Evolutionary conservation across 2,113 vertebrate genomes (phyloP).

Genomic region (Acrocephalus arundinaceus): DNA sequence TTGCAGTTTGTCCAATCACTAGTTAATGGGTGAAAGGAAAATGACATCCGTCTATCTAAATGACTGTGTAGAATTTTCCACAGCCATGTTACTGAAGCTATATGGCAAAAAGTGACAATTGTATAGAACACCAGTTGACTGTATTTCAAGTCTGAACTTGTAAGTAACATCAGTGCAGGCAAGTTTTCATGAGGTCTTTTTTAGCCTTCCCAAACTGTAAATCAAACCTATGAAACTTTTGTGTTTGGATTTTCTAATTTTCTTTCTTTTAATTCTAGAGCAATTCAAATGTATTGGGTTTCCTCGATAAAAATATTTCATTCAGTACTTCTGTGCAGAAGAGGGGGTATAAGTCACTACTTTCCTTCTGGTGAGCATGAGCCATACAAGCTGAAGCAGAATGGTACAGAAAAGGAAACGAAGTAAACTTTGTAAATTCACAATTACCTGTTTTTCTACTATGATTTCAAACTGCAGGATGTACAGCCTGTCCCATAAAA

Average conservation of each 20-base stretch:
- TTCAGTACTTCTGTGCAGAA: neutral
- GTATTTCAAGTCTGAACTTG: neutral
- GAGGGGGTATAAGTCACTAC: neutral
- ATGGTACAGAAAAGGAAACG: neutral
- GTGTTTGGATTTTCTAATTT: neutral
- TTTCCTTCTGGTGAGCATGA: neutral
- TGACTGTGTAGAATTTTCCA: neutral
- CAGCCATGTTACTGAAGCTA: neutral
- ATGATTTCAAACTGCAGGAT: neutral
- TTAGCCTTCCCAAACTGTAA: neutral
- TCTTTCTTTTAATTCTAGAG: neutral
- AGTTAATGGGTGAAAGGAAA: neutral
- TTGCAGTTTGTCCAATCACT: neutral
- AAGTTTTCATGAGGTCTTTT: neutral
- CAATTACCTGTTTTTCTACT: neutral
- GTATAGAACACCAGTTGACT: neutral
- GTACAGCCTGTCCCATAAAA: neutral
- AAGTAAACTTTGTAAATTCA: neutral
- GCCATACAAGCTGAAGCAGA: neutral
- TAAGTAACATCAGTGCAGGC: neutral
- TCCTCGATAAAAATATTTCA: neutral
- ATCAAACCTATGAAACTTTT: neutral
- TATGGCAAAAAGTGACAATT: neutral
- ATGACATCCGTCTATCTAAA: neutral
- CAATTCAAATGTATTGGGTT: neutral